phyloP scores from a whole-genome alignment of 1,140 invertebrate species.

The Epicauta chinensis region DNA sequence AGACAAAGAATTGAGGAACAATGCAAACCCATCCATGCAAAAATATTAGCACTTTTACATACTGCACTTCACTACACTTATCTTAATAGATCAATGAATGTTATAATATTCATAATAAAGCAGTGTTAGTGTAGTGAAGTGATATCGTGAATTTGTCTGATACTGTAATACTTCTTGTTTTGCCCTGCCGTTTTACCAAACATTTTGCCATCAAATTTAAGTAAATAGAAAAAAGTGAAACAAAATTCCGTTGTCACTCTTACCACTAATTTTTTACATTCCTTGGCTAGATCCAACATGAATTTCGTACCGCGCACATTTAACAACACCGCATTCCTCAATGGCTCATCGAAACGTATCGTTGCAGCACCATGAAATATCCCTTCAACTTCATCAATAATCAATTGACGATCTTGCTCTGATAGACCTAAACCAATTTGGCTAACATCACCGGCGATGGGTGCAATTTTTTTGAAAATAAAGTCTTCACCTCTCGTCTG shows the following conservation, averaged over 20 bases:
- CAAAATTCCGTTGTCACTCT: neutral
- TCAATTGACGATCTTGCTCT: conserved; percentile 39
- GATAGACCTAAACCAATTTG: conserved; percentile 49
- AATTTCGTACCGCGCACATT: conserved; percentile 55
- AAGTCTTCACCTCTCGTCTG: conserved; percentile 20
- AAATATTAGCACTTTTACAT: too few relatives aligned
- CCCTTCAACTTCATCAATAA: conserved; percentile 52
- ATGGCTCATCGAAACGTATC: conserved; percentile 59
- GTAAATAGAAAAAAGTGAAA: too few relatives aligned
- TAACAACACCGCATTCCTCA: conserved; percentile 54
- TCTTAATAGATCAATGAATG: too few relatives aligned
- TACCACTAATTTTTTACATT: conserved; percentile 47
- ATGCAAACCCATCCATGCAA: too few relatives aligned
- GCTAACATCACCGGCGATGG: conserved; percentile 74
- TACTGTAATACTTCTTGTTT: too few relatives aligned
- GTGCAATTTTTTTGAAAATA: conserved; percentile 56
- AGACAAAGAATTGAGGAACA: too few relatives aligned
- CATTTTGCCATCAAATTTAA: too few relatives aligned
- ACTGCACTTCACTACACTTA: too few relatives aligned
- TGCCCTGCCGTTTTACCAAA: too few relatives aligned
- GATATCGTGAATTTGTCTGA: neutral
- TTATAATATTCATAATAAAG: too few relatives aligned
- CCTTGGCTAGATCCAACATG: conserved; percentile 53
- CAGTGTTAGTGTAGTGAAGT: neutral
- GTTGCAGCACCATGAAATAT: conserved; percentile 65